Conservation (phyloP, 2,113 vertebrate genomes). For the Gymnogyps californianus region DNA sequence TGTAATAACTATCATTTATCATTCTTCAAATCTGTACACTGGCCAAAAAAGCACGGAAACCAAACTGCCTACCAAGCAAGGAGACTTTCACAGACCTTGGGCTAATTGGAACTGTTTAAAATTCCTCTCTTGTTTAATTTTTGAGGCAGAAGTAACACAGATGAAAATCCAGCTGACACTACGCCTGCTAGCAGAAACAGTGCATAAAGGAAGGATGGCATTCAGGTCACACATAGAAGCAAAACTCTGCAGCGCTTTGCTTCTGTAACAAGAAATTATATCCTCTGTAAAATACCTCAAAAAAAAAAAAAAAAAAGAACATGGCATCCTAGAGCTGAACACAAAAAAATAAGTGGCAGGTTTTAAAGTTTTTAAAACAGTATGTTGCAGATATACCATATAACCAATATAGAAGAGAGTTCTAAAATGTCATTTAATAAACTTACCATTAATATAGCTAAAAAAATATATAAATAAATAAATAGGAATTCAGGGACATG, state of each 20-base stretch:
- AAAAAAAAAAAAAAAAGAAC: not conserved
- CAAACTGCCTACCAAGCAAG: not conserved
- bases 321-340: not conserved
- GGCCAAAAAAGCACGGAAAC: not conserved
- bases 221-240: not conserved
- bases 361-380: not conserved
- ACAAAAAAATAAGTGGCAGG: not conserved
- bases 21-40: not conserved
- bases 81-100: not conserved
- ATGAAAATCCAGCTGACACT: not conserved
- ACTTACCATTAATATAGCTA: not conserved
- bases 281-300: not conserved
- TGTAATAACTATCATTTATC: not conserved
- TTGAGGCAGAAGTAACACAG: not conserved
- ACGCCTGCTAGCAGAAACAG: not conserved
- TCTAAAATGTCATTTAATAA: not conserved
- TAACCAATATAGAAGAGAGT: not conserved
- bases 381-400: not conserved
- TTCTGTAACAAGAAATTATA: not conserved
- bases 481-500: not conserved
- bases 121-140: not conserved
- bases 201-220: not conserved
- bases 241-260: not conserved
- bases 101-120: not conserved
- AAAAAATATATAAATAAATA: accelerated